Conservation (phyloP, 2,113 vertebrate genomes). For the Tetrax tetrax region DNA sequence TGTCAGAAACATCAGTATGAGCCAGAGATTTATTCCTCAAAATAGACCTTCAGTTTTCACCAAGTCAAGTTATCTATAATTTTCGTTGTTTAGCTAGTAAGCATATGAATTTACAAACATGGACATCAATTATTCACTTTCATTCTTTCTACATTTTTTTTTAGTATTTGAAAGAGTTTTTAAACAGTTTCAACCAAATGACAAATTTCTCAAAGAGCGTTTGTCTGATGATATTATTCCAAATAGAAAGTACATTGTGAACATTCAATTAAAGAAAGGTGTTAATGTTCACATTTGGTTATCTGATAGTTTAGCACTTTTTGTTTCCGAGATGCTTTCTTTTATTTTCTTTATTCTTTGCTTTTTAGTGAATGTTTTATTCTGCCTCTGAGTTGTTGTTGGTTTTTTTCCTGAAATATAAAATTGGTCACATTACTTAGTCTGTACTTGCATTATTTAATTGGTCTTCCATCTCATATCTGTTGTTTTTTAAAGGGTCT, state of each 20-base stretch:
- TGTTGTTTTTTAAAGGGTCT: neutral
- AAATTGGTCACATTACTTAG: neutral
- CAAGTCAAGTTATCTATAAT: neutral
- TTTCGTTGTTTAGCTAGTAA: neutral
- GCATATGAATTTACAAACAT: neutral
- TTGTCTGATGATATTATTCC: neutral
- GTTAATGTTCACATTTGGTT: neutral
- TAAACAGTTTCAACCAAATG: neutral
- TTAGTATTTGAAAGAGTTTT: neutral
- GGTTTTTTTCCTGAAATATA: neutral
- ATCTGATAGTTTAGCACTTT: neutral
- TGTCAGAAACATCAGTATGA: neutral
- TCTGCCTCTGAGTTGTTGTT: neutral
- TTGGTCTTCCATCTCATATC: neutral
- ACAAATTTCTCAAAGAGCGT: neutral
- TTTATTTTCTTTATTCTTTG: neutral
- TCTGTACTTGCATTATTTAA: neutral
- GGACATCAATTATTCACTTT: neutral
- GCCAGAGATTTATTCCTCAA: neutral
- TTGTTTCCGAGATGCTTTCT: neutral
- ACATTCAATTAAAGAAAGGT: neutral
- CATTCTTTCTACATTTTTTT: neutral
- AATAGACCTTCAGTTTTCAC: neutral
- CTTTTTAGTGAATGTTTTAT: neutral
- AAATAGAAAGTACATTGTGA: neutral